A percentile compares a stretch with the other conserved stretches of the same genome.
Conservation (phyloP, 2,797 vertebrate species). For the Helarctos malayanus region DNA sequence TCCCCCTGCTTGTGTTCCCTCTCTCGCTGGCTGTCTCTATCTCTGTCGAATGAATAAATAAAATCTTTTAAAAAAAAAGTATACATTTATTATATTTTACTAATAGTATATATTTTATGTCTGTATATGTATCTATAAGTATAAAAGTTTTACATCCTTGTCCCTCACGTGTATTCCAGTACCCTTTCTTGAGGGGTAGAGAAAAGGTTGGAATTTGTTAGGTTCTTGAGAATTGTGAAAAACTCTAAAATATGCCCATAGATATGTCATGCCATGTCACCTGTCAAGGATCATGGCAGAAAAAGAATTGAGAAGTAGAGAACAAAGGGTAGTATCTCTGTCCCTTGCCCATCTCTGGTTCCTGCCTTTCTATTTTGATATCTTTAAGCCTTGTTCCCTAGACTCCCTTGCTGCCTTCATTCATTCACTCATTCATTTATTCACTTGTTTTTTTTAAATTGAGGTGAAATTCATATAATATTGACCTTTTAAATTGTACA, state of each 20-base stretch:
- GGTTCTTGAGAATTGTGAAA: neutral
- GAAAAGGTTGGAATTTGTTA: constrained; percentile 39
- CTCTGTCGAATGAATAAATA: too few species aligned
- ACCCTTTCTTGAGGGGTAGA: neutral
- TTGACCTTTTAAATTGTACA: constrained; percentile 14
- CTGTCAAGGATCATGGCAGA: neutral
- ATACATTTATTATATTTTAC: neutral
- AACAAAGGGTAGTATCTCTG: neutral
- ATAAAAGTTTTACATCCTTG: neutral
- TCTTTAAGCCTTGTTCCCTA: neutral
- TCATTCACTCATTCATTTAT: neutral
- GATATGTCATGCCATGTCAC: neutral
- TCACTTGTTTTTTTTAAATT: neutral
- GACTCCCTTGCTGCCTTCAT: neutral
- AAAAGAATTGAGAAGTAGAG: neutral
- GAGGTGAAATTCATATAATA: neutral
- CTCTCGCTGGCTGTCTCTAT: too few species aligned
- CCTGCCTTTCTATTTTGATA: neutral
- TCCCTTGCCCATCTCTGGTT: neutral
- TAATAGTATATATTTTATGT: neutral
- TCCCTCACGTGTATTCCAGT: neutral
- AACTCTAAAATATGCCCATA: neutral
- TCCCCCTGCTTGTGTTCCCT: too few species aligned
- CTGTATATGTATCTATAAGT: neutral
- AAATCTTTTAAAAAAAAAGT: neutral